These are phyloP conservation scores for Brienomyrus longianalis DNA, from an alignment of 2,113 vertebrate species.

Conservation along the genomic window DNA sequence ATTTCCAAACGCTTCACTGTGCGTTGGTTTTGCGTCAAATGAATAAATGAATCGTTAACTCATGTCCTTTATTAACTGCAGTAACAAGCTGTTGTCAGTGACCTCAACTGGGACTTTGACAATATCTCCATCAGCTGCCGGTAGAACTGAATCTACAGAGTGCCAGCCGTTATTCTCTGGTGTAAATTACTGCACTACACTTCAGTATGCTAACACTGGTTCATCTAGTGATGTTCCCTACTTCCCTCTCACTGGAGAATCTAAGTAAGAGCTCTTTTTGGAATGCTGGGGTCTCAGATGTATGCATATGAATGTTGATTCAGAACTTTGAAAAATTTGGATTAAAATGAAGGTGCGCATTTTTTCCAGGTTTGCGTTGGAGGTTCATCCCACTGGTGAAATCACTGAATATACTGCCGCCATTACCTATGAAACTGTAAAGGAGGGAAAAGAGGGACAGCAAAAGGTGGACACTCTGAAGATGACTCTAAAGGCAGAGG, in stretches of 20 bases:
- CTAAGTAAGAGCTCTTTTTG: conserved; percentile 51
- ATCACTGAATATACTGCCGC: conserved; percentile 74
- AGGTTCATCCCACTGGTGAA: conserved; percentile 62
- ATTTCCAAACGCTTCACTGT: background rate
- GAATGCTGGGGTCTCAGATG: background rate
- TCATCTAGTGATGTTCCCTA: conserved; percentile 55
- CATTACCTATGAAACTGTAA: conserved; percentile 58
- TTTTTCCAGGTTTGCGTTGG: conserved; percentile 62
- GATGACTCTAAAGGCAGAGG: conserved; percentile 67
- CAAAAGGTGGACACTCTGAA: conserved; percentile 67
- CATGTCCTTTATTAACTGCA: conserved; percentile 37
- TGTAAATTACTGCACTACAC: conserved; percentile 61
- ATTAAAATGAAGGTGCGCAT: background rate
- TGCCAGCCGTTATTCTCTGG: conserved; percentile 68
- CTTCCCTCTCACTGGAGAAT: conserved; percentile 70
- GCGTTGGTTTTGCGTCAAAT: background rate
- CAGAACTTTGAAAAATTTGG: background rate
- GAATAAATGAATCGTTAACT: conserved; percentile 6
- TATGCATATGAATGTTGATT: background rate
- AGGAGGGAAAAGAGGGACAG: conserved; percentile 50
- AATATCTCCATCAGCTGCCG: conserved; percentile 50
- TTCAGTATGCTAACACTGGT: conserved; percentile 44
- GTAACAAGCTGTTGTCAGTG: conserved; percentile 67
- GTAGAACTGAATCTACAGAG: conserved; percentile 34
- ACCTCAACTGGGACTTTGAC: conserved; percentile 53